Conservation (phyloP, 2,797 vertebrate genomes). For the Molothrus ater region DNA sequence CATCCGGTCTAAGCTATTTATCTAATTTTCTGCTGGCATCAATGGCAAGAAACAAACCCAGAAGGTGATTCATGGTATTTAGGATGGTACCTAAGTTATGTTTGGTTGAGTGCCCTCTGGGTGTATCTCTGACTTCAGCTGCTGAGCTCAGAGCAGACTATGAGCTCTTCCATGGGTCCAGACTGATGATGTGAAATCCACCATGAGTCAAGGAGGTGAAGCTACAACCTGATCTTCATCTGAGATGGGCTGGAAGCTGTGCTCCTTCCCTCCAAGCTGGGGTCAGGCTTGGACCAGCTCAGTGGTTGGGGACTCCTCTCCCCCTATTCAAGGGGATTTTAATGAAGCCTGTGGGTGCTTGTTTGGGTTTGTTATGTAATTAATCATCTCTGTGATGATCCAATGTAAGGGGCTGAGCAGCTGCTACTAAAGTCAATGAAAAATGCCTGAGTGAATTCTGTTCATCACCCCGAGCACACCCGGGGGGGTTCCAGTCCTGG, state of each 20-base stretch:
- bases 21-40: not conserved
- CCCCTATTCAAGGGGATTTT: not conserved
- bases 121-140: not conserved
- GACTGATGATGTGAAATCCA: conserved; percentile 16
- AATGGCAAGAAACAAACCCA: not conserved
- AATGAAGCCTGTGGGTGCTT: not conserved
- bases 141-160: not conserved
- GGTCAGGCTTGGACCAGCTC: not conserved
- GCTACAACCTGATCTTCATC: not conserved
- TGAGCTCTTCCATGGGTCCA: not conserved
- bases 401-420: not conserved
- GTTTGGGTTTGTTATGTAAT: not conserved
- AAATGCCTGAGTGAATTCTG: not conserved
- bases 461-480: not conserved
- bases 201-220: conserved; percentile 38
- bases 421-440: conserved; percentile 30
- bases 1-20: not conserved
- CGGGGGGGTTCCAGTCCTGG: not conserved
- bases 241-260: not conserved
- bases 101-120: not conserved
- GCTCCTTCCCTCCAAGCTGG: not conserved
- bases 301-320: not conserved
- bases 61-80: not conserved
- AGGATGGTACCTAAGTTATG: not conserved
- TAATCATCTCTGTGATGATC: not conserved